Evolutionary conservation across 2,888 invertebrate genomes (phyloP).

Genomic region (Troglohyphantes excavatus): DNA sequence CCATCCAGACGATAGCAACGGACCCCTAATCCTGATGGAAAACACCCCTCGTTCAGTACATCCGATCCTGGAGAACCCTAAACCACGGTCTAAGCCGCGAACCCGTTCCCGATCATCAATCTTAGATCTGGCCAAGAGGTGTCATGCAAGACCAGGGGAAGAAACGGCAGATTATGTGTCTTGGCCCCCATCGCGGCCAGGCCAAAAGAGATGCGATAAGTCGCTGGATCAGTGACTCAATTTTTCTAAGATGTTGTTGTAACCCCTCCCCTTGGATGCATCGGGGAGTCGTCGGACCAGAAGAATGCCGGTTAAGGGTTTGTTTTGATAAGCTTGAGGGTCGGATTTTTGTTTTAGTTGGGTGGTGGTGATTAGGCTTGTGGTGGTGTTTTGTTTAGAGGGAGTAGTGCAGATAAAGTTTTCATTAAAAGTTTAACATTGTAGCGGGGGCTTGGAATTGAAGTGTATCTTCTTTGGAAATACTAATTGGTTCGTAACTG

Average conservation of each 20-base stretch:
- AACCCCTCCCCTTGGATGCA: neutral
- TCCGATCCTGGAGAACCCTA: slow-evolving; percentile 8
- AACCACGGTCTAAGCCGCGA: slow-evolving; percentile 25
- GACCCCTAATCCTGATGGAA: neutral
- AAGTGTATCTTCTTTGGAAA: too few relatives aligned
- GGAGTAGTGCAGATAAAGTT: too few relatives aligned
- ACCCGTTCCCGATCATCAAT: slow-evolving; percentile 52
- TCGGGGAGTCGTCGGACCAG: neutral
- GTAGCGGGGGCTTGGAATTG: too few relatives aligned
- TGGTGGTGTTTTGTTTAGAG: too few relatives aligned
- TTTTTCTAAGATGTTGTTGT: slow-evolving; percentile 41
- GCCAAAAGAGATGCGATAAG: slow-evolving; percentile 43
- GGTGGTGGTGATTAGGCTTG: too few relatives aligned
- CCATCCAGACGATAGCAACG: neutral
- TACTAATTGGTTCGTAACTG: too few relatives aligned
- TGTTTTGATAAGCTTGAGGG: neutral
- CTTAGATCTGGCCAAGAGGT: slow-evolving; percentile 36
- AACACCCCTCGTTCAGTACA: neutral
- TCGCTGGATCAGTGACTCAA: slow-evolving; percentile 43
- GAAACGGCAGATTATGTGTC: slow-evolving; percentile 37
- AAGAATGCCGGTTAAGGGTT: neutral
- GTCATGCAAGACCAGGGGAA: slow-evolving; percentile 28
- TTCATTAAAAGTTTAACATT: too few relatives aligned
- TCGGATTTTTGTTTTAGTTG: neutral
- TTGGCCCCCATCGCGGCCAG: slow-evolving; percentile 6